Evolutionary conservation across 1,140 invertebrate species (phyloP).

Genomic region (Arion vulgaris): DNA sequence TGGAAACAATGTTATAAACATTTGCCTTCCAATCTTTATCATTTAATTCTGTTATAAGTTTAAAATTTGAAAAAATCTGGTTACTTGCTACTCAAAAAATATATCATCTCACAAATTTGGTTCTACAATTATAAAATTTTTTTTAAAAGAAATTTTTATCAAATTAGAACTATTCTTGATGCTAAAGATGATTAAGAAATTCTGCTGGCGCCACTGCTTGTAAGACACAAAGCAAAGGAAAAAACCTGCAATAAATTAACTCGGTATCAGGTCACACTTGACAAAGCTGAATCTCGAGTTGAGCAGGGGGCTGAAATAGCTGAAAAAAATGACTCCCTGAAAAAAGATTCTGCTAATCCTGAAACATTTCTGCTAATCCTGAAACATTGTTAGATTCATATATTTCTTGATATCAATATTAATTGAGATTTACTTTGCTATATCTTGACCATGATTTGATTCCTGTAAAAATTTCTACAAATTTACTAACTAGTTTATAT

Average conservation of each 20-base stretch:
- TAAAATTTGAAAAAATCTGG: neutral
- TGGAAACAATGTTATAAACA: slow-evolving; percentile 1
- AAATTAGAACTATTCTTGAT: neutral
- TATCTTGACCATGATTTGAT: too few relatives aligned
- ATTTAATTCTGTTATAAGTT: neutral
- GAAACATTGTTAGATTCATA: too few relatives aligned
- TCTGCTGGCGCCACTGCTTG: neutral
- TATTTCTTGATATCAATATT: too few relatives aligned
- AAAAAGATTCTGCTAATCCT: neutral
- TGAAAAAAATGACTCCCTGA: neutral
- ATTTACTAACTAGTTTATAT: too few relatives aligned
- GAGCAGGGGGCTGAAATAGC: too few relatives aligned
- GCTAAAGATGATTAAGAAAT: neutral
- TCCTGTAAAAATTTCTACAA: too few relatives aligned
- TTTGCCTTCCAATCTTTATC: neutral
- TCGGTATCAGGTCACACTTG: neutral
- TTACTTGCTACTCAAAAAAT: neutral
- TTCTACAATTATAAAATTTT: neutral
- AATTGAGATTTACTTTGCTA: too few relatives aligned
- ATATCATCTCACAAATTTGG: neutral
- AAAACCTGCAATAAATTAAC: neutral
- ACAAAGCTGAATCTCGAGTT: neutral
- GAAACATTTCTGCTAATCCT: too few relatives aligned
- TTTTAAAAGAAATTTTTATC: neutral
- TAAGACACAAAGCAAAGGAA: neutral